Conservation (phyloP, 2,888 invertebrate genomes). For the Caenorhabditis wallacei region DNA sequence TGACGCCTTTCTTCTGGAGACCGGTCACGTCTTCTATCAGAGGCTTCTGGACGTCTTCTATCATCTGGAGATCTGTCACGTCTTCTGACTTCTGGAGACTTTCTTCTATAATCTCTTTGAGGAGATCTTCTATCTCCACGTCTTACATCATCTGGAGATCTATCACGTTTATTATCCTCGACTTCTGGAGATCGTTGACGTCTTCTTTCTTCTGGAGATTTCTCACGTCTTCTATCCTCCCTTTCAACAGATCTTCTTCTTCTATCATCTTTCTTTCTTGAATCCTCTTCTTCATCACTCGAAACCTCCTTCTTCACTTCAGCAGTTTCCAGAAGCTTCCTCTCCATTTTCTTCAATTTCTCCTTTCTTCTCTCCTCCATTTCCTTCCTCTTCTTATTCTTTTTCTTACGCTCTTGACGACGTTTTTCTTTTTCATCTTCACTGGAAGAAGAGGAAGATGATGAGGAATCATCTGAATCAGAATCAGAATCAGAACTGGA, state of each 20-base stretch:
- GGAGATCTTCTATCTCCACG: background rate
- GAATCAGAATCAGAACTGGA: slow-evolving; percentile 49
- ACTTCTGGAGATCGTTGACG: too few species aligned
- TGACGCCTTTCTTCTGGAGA: slow-evolving; percentile 4
- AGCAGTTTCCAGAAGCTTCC: slow-evolving; percentile 27
- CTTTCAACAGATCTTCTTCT: background rate
- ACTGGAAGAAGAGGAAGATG: slow-evolving; percentile 45
- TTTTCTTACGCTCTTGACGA: slow-evolving; percentile 14
- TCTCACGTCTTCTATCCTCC: slow-evolving; percentile 10
- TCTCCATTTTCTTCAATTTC: slow-evolving; percentile 41
- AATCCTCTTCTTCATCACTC: slow-evolving; percentile 25
- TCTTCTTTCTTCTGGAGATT: background rate
- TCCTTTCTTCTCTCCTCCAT: slow-evolving; percentile 51
- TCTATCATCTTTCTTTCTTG: background rate
- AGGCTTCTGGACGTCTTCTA: background rate
- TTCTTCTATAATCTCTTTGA: background rate
- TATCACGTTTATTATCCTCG: background rate
- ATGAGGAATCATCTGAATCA: slow-evolving; percentile 48
- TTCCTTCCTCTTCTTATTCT: slow-evolving; percentile 54
- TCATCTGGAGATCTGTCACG: background rate
- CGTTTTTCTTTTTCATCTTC: slow-evolving; percentile 62
- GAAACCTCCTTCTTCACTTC: slow-evolving; percentile 53
- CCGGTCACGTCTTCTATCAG: background rate
- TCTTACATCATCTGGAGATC: background rate
- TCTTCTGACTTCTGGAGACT: slow-evolving; percentile 14